Conservation (phyloP, 2,888 invertebrate genomes). For the Candidula unifasciata region DNA sequence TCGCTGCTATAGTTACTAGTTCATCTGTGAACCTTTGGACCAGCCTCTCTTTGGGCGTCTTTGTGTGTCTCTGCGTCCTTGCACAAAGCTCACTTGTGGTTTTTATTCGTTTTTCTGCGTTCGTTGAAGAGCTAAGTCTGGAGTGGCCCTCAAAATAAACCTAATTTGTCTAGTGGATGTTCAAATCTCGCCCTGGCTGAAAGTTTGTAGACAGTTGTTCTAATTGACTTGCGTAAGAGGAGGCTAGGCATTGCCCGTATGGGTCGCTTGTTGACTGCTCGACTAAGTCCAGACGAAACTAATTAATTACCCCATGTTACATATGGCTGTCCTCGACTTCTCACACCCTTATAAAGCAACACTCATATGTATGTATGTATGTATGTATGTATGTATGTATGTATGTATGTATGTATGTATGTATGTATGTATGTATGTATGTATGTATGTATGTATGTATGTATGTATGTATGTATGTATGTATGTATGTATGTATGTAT, state of each 20-base stretch:
- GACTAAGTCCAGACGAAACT: neutral
- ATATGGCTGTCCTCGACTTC: neutral
- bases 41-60: neutral
- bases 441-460: no score
- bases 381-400: no score
- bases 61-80: neutral
- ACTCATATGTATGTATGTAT: no score
- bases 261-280: neutral
- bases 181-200: neutral
- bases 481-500: no score
- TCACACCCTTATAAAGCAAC: no score
- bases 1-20: neutral
- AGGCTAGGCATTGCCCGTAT: neutral
- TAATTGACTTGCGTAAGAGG: neutral
- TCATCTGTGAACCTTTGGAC: neutral
- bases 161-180: neutral
- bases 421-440: no score
- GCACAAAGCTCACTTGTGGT: no score
- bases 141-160: neutral
- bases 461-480: no score
- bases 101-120: neutral
- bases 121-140: neutral
- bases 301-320: neutral
- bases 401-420: no score
- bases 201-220: neutral